Conservation (phyloP, 2,113 vertebrate species). For the Sprattus sprattus region DNA sequence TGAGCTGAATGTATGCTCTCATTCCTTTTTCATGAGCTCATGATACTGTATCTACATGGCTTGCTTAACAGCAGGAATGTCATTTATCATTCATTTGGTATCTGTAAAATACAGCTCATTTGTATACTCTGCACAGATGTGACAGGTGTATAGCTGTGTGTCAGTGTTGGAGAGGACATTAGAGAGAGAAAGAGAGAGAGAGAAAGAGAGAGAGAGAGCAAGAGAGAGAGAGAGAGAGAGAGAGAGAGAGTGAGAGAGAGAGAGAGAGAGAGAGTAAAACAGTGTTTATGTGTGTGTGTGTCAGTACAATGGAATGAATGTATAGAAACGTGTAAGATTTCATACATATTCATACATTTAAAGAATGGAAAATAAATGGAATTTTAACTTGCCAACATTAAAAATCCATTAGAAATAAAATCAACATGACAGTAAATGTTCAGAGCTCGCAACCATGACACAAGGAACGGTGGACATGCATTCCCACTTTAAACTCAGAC, state of each 20-base stretch:
- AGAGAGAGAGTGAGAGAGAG: not conserved
- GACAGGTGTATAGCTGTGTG: not conserved
- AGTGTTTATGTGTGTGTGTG: not conserved
- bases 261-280: not conserved
- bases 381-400: not conserved
- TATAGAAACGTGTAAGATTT: not conserved
- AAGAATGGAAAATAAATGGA: not conserved
- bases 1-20: slow-evolving; percentile 1
- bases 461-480: not conserved
- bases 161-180: not conserved
- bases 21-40: slow-evolving; percentile 5
- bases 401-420: not conserved
- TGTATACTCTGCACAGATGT: not conserved
- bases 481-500: not conserved
- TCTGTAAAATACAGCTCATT: slow-evolving; percentile 5
- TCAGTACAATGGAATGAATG: not conserved
- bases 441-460: not conserved
- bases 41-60: not conserved
- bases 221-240: not conserved
- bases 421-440: not conserved
- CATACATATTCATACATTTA: not conserved
- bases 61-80: not conserved
- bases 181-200: not conserved
- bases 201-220: not conserved
- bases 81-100: not conserved